phyloP scores from a whole-genome alignment of 2,888 invertebrate genomes.

The Melanophora roralis region DNA sequence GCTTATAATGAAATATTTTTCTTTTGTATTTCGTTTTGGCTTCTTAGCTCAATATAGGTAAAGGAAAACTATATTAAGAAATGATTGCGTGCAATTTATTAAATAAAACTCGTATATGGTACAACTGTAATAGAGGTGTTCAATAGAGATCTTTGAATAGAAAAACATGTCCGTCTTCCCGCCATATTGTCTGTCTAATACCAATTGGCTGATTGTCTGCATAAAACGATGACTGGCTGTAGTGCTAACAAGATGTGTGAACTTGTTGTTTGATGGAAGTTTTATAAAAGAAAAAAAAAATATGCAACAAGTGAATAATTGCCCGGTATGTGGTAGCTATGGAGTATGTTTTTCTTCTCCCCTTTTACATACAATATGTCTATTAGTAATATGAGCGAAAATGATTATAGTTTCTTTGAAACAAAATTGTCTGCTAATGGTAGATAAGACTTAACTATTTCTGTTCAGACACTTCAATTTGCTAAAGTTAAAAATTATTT shows the following conservation, averaged over 20 bases:
- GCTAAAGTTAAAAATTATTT: constrained; percentile 36
- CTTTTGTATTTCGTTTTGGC: background rate
- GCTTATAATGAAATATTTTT: constrained; percentile 57
- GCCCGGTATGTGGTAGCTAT: constrained; percentile 62
- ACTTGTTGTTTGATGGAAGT: constrained; percentile 62
- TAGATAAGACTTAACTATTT: background rate
- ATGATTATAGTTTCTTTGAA: constrained; percentile 28
- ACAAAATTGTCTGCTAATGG: background rate
- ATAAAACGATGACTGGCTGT: constrained; percentile 10
- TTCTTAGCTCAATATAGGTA: constrained; percentile 33
- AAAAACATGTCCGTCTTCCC: background rate
- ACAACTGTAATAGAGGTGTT: constrained; percentile 44
- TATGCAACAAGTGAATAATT: constrained; percentile 64
- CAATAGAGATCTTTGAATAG: constrained; percentile 50
- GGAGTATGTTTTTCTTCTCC: constrained; percentile 26
- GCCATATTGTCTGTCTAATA: background rate
- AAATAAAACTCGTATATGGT: constrained; percentile 51
- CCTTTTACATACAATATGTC: background rate
- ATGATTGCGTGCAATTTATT: constrained; percentile 68
- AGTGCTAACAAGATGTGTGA: constrained; percentile 66
- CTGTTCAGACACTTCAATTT: constrained; percentile 30
- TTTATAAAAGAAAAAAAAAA: constrained; percentile 38
- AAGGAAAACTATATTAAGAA: constrained; percentile 57
- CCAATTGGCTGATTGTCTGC: background rate
- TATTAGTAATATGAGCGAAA: constrained; percentile 21